A percentile compares a stretch with the other conserved stretches of the same genome.
Evolutionary conservation across 2,888 invertebrate genomes (phyloP).

Genomic region (Mayetiola destructor): DNA sequence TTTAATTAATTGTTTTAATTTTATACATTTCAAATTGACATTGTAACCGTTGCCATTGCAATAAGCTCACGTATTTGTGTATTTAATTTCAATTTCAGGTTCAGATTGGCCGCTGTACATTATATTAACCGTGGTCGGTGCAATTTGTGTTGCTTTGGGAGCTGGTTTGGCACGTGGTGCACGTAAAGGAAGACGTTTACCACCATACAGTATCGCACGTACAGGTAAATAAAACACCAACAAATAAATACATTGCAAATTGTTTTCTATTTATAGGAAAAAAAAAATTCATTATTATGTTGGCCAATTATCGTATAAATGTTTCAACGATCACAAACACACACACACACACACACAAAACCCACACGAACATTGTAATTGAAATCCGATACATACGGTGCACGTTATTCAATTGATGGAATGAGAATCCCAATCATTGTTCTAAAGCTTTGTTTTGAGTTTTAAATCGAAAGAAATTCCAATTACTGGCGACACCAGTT

Average conservation of each 20-base stretch:
- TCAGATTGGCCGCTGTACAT: slow-evolving; percentile 35
- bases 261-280: too few species aligned
- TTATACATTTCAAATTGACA: neutral
- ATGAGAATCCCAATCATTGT: too few species aligned
- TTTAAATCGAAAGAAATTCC: too few species aligned
- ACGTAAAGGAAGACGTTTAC: slow-evolving; percentile 29
- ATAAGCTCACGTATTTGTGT: neutral
- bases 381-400: too few species aligned
- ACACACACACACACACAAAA: too few species aligned
- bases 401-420: too few species aligned
- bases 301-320: too few species aligned
- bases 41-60: neutral
- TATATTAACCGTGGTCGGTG: slow-evolving; percentile 31
- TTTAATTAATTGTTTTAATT: slow-evolving; percentile 6
- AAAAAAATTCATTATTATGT: too few species aligned
- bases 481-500: too few species aligned
- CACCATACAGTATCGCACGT: slow-evolving; percentile 33
- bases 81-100: slow-evolving; percentile 23
- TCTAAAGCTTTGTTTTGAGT: too few species aligned
- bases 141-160: slow-evolving; percentile 31
- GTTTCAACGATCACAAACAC: too few species aligned
- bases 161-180: slow-evolving; percentile 31
- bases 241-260: neutral
- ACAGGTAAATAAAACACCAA: slow-evolving; percentile 26
- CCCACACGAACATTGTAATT: too few species aligned